phyloP scores from a whole-genome alignment of 1,140 invertebrate species.

The Elymnias hypermnestra region DNA sequence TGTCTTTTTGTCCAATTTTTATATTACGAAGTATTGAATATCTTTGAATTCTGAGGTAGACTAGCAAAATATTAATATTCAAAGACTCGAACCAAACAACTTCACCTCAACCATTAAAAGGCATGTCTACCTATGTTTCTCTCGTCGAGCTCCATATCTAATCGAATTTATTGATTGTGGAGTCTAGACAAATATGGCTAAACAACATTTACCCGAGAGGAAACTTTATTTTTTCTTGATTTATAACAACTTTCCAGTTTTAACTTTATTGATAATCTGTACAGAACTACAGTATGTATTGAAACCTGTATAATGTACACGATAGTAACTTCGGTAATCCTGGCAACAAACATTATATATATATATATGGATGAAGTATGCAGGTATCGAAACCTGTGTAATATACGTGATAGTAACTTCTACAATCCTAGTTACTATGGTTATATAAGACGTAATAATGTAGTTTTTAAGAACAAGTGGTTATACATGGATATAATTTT shows the following conservation, averaged over 20 bases:
- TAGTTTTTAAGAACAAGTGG: too few species aligned
- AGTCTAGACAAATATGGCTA: slow-evolving; percentile 12
- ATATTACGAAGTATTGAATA: too few species aligned
- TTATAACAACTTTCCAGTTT: neutral
- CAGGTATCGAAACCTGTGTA: too few species aligned
- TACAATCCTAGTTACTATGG: too few species aligned
- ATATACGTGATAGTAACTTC: too few species aligned
- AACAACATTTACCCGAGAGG: slow-evolving; percentile 4
- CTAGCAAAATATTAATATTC: neutral
- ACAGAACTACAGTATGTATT: neutral
- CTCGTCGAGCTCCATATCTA: slow-evolving; percentile 11
- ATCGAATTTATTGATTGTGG: slow-evolving; percentile 17
- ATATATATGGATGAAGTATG: too few species aligned
- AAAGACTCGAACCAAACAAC: neutral
- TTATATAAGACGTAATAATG: too few species aligned
- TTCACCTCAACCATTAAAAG: slow-evolving; percentile 7
- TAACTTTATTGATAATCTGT: neutral
- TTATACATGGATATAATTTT: too few species aligned
- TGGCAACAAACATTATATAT: too few species aligned
- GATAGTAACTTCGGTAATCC: too few species aligned
- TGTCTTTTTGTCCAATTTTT: too few species aligned
- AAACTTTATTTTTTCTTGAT: slow-evolving; percentile 10
- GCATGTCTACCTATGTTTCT: slow-evolving; percentile 6
- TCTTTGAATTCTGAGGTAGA: too few species aligned
- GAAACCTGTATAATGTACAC: neutral